A percentile compares a stretch with the other conserved stretches of the same genome.
Conservation (phyloP, 2,113 vertebrate genomes). For the Erythrolamprus reginae region DNA sequence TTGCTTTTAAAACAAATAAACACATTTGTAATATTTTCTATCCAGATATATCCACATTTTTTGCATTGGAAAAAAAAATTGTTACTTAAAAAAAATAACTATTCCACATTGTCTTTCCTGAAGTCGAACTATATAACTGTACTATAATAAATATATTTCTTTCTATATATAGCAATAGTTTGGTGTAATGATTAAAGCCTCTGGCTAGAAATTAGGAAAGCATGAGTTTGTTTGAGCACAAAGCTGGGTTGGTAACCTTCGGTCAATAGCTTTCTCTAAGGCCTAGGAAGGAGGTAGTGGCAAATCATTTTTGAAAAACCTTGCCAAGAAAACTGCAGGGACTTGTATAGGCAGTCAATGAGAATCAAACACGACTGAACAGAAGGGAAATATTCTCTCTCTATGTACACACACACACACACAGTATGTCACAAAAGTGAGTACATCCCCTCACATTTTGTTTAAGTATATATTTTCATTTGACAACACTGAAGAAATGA, state of each 20-base stretch:
- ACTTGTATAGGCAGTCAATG: neutral
- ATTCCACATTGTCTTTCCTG: rapidly evolving
- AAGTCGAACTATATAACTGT: neutral
- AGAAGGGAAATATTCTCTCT: neutral
- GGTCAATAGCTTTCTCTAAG: neutral
- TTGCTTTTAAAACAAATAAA: neutral
- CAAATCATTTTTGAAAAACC: neutral
- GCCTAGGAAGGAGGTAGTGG: neutral
- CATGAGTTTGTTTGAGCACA: neutral
- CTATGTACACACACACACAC: too few relatives aligned
- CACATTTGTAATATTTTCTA: neutral
- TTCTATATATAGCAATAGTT: neutral
- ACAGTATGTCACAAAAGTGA: too few relatives aligned
- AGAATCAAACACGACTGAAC: neutral
- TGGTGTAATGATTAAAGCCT: neutral
- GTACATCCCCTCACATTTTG: too few relatives aligned
- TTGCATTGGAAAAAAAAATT: neutral
- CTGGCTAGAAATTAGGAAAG: neutral
- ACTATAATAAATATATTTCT: rapidly evolving
- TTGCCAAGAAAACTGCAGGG: neutral
- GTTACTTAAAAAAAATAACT: conserved; percentile 30
- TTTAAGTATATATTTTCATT: too few relatives aligned
- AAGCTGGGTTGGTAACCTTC: neutral
- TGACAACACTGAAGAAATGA: too few relatives aligned
- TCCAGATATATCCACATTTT: neutral